Evolutionary conservation across 2,888 invertebrate genomes (phyloP).

Genomic region (Caenorhabditis sp.): DNA sequence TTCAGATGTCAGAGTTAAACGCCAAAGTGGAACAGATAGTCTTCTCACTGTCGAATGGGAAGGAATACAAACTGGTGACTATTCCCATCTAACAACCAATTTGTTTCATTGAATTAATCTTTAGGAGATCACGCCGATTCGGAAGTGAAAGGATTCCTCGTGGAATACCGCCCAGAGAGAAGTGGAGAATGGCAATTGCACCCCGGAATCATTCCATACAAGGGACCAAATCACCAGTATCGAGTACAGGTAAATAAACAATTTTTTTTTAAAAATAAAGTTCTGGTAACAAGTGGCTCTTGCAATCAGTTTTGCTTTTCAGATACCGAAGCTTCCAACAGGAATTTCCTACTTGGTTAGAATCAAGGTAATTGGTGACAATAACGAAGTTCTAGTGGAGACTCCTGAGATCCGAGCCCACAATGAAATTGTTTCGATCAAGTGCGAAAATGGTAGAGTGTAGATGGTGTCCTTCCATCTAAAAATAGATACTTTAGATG

Average conservation of each 20-base stretch:
- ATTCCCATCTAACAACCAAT: slow-evolving; percentile 6
- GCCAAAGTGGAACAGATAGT: slow-evolving; percentile 76
- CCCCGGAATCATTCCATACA: slow-evolving; percentile 83
- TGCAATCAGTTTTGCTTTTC: too few relatives aligned
- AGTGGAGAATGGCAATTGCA: slow-evolving; percentile 82
- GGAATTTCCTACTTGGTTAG: slow-evolving; percentile 82
- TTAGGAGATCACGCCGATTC: slow-evolving; percentile 80
- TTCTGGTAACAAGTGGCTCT: too few relatives aligned
- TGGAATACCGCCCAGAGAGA: slow-evolving; percentile 82
- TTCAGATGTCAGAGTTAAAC: slow-evolving; percentile 68
- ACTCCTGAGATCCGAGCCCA: slow-evolving; percentile 83
- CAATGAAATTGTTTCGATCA: slow-evolving; percentile 82
- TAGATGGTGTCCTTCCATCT: too few relatives aligned
- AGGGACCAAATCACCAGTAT: slow-evolving; percentile 83
- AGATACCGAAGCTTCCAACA: slow-evolving; percentile 82
- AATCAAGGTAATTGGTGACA: slow-evolving; percentile 81
- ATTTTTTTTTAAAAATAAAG: too few relatives aligned
- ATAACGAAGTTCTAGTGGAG: slow-evolving; percentile 82
- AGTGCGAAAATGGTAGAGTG: slow-evolving; percentile 80
- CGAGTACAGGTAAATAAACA: slow-evolving; percentile 72
- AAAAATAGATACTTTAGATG: too few relatives aligned
- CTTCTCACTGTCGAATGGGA: slow-evolving; percentile 83
- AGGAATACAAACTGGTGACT: slow-evolving; percentile 81
- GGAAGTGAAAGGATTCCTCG: slow-evolving; percentile 82
- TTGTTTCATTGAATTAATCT: slow-evolving; percentile 9